Evolutionary conservation across 2,888 invertebrate genomes (phyloP), one percentile per base, ranked within the genome.

Genomic region (Aethes cnicana): DNA sequence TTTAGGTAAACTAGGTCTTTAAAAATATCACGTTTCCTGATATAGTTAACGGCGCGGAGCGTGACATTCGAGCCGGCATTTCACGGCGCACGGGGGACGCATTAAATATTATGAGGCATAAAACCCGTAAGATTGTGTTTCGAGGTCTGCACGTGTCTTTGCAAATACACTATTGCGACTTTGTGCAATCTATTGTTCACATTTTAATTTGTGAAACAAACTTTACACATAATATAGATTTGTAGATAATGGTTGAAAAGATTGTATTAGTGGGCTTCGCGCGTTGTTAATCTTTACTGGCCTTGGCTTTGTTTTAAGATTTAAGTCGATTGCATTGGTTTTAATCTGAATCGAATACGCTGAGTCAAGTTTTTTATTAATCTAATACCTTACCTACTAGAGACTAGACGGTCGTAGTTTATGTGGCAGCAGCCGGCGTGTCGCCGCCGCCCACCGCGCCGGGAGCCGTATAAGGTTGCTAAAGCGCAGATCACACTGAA

Each of bases 381-480:
- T n/a, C n/a, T n/a, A n/a, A n/a, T n/a, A n/a, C n/a, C n/a, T n/a
- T n/a, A n/a, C n/a, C n/a, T 8, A 11, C 1, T n/a, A 41, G 14
- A 30, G 4, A 2, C 18, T 20, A 41, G 28, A n/a, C 47, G 11
- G 26, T 41, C 41, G n/a, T 33, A 23, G 17, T 3, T 7, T 30
- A 46, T 53, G 49, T 52, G 47, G 54, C 36, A 57, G 58, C 61
- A 75, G 72, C 65, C 74, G 47, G 74, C 67, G 47, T 71, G 74
- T 67, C 70, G 72, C 72, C 74, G 41, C 28, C 57, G 53, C 33
- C 39, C 36, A 33, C 56, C 55, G 61, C 54, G 47, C 23, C 46
- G 49, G 47, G 41, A 30, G 46, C 74, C 72, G 32, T 72, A 68
- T 63, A 74, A 58, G 69, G 69, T n/a, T n/a, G n/a, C n/a, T n/a